A percentile compares a stretch with the other conserved stretches of the same genome.
These are phyloP conservation scores for Callorhinus ursinus DNA, from an alignment of 2,113 vertebrate genomes.

Conservation along the genomic window DNA sequence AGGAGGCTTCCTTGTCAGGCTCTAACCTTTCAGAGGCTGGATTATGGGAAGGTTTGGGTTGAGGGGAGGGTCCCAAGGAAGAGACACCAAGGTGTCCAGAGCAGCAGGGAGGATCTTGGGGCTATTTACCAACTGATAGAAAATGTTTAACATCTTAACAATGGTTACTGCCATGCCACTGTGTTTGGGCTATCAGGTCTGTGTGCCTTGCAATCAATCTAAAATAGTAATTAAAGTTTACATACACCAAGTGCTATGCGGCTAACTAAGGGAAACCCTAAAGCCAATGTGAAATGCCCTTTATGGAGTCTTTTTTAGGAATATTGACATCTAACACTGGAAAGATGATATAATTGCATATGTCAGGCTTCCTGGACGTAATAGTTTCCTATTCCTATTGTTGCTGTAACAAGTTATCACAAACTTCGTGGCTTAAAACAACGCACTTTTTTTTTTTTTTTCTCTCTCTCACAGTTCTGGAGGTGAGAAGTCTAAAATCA, in stretches of 20 bases:
- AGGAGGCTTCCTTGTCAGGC: neutral
- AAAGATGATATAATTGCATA: neutral
- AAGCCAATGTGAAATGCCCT: neutral
- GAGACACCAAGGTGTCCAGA: neutral
- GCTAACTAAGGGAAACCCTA: neutral
- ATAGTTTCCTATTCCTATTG: neutral
- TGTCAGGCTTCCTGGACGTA: neutral
- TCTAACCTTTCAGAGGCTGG: neutral
- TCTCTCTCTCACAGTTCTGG: neutral
- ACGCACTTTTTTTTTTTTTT: neutral
- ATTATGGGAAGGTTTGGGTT: neutral
- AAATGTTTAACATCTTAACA: neutral
- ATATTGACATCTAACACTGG: neutral
- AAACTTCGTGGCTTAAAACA: neutral
- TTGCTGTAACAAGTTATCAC: neutral
- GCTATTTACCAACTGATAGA: neutral
- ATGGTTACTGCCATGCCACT: neutral
- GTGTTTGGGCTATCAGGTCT: neutral
- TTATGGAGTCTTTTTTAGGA: constrained; percentile 34
- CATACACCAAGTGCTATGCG: neutral
- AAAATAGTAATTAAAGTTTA: constrained; percentile 2
- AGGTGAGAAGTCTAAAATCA: neutral
- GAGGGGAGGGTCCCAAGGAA: neutral
- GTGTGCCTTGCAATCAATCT: neutral
- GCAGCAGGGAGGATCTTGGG: neutral